Evolutionary conservation across 2,113 vertebrate species (phyloP).

Genomic region (Ahaetulla prasina): DNA sequence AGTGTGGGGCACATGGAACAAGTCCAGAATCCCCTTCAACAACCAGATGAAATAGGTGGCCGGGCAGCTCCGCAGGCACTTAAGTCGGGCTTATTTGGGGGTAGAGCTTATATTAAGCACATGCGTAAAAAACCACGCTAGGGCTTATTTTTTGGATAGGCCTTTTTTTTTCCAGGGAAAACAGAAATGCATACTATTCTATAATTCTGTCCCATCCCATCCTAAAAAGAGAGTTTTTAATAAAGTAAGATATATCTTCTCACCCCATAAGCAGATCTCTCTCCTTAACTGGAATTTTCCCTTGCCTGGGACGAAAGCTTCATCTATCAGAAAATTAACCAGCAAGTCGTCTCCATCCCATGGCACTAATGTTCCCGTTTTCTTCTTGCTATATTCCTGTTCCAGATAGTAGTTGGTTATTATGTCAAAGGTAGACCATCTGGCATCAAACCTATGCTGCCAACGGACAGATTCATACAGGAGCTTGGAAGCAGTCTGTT

Average conservation of each 20-base stretch:
- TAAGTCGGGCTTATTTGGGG: no score
- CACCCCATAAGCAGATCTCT: constrained; percentile 18
- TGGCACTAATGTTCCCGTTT: rapidly evolving
- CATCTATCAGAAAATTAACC: background rate
- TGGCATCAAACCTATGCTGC: background rate
- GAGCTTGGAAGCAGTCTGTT: background rate
- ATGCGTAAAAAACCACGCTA: no score
- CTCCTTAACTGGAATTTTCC: background rate
- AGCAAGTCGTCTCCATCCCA: background rate
- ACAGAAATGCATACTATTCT: background rate
- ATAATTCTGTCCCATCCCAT: background rate
- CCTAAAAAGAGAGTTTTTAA: background rate
- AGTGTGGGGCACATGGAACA: no score
- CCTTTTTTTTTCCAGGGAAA: no score
- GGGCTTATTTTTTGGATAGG: no score
- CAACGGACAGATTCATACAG: background rate
- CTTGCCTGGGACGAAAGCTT: background rate
- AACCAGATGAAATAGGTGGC: no score
- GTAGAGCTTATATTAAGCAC: no score
- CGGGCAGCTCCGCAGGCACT: no score
- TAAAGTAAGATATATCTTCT: background rate
- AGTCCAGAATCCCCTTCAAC: no score
- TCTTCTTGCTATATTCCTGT: background rate
- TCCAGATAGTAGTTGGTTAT: background rate
- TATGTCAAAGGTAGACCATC: background rate